Conservation (phyloP, 2,113 vertebrate species). For the Muntiacus reevesi region DNA sequence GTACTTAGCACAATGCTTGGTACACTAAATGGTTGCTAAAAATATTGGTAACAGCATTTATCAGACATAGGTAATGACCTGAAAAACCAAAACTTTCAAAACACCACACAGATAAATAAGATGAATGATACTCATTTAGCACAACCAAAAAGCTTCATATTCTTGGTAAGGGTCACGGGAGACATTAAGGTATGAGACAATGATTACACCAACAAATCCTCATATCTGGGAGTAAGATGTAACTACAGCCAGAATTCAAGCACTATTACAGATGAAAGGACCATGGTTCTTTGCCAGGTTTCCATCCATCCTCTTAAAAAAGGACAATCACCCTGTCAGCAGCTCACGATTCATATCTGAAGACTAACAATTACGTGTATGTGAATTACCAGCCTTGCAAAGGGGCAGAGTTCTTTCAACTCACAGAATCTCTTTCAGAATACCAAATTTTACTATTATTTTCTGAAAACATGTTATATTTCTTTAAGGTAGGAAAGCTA, state of each 20-base stretch:
- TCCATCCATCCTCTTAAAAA: neutral
- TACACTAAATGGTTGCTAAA: neutral
- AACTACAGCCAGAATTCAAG: neutral
- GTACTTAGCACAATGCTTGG: neutral
- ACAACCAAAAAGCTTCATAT: neutral
- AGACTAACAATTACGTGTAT: neutral
- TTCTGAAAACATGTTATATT: constrained; percentile 3
- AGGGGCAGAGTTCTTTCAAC: constrained; percentile 25
- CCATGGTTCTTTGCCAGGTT: constrained; percentile 39
- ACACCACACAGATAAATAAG: neutral
- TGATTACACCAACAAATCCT: neutral
- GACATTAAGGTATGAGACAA: neutral
- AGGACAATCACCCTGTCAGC: constrained; percentile 20
- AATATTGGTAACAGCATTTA: neutral
- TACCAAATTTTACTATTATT: constrained; percentile 15
- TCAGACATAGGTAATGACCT: neutral
- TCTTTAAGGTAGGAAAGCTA: neutral
- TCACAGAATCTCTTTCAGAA: constrained; percentile 27
- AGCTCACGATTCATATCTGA: neutral
- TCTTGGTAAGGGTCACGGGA: neutral
- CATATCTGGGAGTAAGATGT: neutral
- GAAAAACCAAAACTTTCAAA: constrained; percentile 36
- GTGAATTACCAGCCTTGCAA: constrained; percentile 35
- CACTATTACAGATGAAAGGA: neutral
- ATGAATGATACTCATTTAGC: neutral